Conservation (phyloP, 2,113 vertebrate genomes). For the Sialia sialis region DNA sequence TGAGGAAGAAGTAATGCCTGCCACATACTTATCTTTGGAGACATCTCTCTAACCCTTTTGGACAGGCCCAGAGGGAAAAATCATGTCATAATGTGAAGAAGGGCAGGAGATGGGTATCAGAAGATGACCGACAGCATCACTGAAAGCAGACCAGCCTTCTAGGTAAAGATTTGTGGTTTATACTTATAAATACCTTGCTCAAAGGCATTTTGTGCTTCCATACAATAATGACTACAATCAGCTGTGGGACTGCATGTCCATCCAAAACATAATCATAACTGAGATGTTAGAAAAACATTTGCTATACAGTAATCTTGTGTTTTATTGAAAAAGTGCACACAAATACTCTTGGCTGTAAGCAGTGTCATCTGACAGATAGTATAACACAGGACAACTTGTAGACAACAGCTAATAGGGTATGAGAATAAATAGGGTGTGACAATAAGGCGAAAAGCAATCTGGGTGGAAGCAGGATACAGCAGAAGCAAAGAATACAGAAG, state of each 20-base stretch:
- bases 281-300: neutral
- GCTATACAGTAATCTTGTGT: neutral
- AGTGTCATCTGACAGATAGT: neutral
- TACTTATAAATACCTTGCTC: neutral
- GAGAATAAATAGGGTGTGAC: neutral
- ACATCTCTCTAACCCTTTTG: neutral
- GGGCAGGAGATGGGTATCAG: neutral
- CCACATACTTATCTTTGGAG: constrained; percentile 12
- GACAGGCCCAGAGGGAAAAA: constrained; percentile 53
- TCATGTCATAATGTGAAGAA: neutral
- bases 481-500: neutral
- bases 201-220: neutral
- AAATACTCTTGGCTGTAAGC: neutral
- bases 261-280: neutral
- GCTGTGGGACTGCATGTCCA: neutral
- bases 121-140: neutral
- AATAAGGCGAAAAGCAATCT: neutral
- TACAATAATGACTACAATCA: neutral
- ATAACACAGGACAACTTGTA: neutral
- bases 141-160: constrained; percentile 17
- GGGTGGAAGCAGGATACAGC: neutral
- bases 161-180: constrained; percentile 36
- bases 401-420: neutral
- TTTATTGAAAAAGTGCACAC: neutral
- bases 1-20: constrained; percentile 54